Evolutionary conservation across 2,113 vertebrate species (phyloP).

Genomic region (Notarius lentiginosus): DNA sequence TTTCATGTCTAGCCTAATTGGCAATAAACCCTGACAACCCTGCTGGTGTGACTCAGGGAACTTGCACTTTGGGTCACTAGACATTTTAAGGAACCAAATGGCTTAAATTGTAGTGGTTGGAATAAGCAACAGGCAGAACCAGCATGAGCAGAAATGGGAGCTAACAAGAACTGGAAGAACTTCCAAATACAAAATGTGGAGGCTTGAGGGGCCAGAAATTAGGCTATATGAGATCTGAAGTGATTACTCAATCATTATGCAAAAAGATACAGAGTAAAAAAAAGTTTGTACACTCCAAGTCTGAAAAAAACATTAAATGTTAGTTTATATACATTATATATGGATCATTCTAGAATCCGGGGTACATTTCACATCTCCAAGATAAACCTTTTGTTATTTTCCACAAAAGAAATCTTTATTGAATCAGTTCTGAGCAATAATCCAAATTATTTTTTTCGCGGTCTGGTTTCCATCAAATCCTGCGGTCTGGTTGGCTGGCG

Average conservation of each 20-base stretch:
- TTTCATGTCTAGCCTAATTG: background rate
- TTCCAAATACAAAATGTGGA: background rate
- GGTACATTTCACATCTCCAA: too few species aligned
- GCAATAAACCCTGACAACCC: background rate
- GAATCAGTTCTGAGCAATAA: too few species aligned
- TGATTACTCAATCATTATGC: background rate
- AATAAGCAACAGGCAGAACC: constrained; percentile 1
- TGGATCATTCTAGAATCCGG: too few species aligned
- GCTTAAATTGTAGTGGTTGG: background rate
- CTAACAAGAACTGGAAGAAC: background rate
- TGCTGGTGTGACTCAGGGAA: background rate
- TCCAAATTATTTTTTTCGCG: too few species aligned
- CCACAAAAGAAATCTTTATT: too few species aligned
- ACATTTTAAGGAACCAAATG: background rate
- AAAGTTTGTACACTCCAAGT: too few species aligned
- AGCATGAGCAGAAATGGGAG: background rate
- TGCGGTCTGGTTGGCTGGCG: too few species aligned
- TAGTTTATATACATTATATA: too few species aligned
- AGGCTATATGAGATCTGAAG: background rate
- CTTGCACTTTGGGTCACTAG: background rate
- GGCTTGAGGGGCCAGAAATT: background rate
- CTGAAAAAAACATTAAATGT: too few species aligned
- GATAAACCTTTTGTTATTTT: too few species aligned
- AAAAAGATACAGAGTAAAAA: too few species aligned
- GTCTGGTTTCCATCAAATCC: too few species aligned